phyloP scores from a whole-genome alignment of 2,888 invertebrate species.

The Tachina fera region DNA sequence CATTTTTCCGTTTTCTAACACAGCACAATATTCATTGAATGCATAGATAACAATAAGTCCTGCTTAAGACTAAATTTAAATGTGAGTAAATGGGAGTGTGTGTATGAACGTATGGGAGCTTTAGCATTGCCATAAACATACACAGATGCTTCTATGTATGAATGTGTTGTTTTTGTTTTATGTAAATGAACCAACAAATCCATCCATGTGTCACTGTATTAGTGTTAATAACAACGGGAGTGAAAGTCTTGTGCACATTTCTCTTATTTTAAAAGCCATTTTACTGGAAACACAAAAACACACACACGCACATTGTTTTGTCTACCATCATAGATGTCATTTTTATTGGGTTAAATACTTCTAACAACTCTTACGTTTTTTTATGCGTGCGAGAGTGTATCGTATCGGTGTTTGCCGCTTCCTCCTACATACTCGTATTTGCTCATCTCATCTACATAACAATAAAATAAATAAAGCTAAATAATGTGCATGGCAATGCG shows the following conservation, averaged over 20 bases:
- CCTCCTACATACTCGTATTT: conserved; percentile 15
- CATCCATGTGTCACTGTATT: conserved; percentile 42
- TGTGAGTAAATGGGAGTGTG: conserved; percentile 57
- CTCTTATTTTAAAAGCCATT: conserved; percentile 1
- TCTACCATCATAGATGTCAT: conserved; percentile 9
- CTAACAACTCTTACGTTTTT: conserved; percentile 56
- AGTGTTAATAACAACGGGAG: conserved; percentile 59
- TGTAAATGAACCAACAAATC: conserved; percentile 53
- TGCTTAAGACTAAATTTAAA: conserved; percentile 70
- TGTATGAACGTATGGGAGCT: background rate
- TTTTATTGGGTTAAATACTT: conserved; percentile 66
- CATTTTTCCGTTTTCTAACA: conserved; percentile 19
- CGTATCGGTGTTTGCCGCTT: conserved; percentile 3
- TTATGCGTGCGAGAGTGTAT: background rate
- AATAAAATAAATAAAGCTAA: conserved; percentile 73
- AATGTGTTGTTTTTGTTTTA: background rate
- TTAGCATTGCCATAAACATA: background rate
- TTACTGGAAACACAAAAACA: conserved; percentile 6
- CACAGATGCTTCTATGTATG: background rate
- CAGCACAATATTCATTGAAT: conserved; percentile 71
- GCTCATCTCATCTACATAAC: conserved; percentile 71
- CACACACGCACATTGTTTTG: background rate
- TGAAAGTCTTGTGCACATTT: conserved; percentile 32
- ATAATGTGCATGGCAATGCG: conserved; percentile 37
- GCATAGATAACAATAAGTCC: conserved; percentile 73